Percentiles rank a stretch among this genome's conserved stretches.
Conservation (phyloP, 2,888 invertebrate species). For the Octodonta nipae region DNA sequence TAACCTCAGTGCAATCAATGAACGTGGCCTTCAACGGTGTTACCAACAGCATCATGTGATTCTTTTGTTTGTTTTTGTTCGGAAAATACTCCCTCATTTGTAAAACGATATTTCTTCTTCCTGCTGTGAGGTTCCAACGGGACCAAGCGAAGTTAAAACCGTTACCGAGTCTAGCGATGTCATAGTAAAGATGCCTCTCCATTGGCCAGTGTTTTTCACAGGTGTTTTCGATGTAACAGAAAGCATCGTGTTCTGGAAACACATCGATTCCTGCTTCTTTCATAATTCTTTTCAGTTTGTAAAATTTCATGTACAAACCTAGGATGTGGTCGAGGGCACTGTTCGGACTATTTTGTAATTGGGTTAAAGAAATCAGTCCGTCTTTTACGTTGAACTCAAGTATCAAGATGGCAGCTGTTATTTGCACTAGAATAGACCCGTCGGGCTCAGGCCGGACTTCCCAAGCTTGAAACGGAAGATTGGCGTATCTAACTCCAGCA, state of each 20-base stretch:
- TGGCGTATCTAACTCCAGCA: conserved; percentile 59
- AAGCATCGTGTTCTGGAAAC: conserved; percentile 67
- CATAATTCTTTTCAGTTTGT: conserved; percentile 45
- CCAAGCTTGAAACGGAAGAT: conserved; percentile 78
- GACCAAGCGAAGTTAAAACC: conserved; percentile 68
- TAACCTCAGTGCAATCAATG: conserved; percentile 64
- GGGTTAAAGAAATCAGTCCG: conserved; percentile 33
- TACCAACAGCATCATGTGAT: conserved; percentile 40
- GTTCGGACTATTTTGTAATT: conserved; percentile 50
- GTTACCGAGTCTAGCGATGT: conserved; percentile 60
- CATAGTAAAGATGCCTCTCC: conserved; percentile 63
- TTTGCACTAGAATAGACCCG: conserved; percentile 40
- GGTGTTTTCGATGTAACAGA: conserved; percentile 54
- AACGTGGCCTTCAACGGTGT: conserved; percentile 55
- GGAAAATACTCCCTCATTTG: conserved; percentile 49
- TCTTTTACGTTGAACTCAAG: conserved; percentile 41
- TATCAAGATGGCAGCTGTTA: conserved; percentile 44
- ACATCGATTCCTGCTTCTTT: conserved; percentile 60
- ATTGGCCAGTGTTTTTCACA: conserved; percentile 58
- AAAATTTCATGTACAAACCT: conserved; percentile 46
- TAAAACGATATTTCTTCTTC: conserved; percentile 48
- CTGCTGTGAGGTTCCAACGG: conserved; percentile 51
- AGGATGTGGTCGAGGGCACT: conserved; percentile 46
- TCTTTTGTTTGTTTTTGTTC: conserved; percentile 33
- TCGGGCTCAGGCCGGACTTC: conserved; percentile 58